These are phyloP conservation scores for Corythaixoides concolor DNA, from an alignment of 2,113 vertebrate species.

Conservation along the genomic window DNA sequence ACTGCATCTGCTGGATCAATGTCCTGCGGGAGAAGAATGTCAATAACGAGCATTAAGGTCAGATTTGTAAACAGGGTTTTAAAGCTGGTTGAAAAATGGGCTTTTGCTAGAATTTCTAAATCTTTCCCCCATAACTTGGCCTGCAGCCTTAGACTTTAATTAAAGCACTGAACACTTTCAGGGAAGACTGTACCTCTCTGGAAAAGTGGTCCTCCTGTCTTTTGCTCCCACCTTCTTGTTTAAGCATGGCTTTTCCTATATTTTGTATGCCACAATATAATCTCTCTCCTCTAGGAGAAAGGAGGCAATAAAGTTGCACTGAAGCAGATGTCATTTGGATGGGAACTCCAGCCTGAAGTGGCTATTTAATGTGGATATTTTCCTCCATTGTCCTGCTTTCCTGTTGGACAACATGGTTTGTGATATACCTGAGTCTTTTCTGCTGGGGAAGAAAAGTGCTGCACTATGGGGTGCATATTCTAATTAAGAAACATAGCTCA, in stretches of 20 bases:
- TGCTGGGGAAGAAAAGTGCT: neutral
- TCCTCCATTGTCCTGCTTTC: neutral
- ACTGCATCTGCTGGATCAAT: neutral
- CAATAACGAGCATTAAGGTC: slow-evolving; percentile 1
- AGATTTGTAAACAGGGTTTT: slow-evolving; percentile 9
- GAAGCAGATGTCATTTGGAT: neutral
- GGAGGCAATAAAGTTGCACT: neutral
- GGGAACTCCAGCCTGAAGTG: neutral
- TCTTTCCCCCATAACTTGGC: neutral
- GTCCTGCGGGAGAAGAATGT: neutral
- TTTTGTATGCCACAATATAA: neutral
- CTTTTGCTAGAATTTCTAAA: neutral
- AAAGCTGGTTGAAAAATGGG: neutral
- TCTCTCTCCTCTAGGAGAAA: neutral
- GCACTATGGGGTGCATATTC: neutral
- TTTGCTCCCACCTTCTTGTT: neutral
- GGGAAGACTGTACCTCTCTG: neutral
- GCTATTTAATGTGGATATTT: neutral
- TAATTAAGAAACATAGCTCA: slow-evolving; percentile 5
- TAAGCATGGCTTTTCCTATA: neutral
- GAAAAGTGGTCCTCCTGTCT: neutral
- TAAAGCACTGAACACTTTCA: neutral
- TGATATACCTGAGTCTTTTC: neutral
- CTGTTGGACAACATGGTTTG: neutral
- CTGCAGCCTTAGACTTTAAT: neutral